These are phyloP conservation scores for Hestina assimilis DNA, from an alignment of 1,140 invertebrate species.

Conservation along the genomic window DNA sequence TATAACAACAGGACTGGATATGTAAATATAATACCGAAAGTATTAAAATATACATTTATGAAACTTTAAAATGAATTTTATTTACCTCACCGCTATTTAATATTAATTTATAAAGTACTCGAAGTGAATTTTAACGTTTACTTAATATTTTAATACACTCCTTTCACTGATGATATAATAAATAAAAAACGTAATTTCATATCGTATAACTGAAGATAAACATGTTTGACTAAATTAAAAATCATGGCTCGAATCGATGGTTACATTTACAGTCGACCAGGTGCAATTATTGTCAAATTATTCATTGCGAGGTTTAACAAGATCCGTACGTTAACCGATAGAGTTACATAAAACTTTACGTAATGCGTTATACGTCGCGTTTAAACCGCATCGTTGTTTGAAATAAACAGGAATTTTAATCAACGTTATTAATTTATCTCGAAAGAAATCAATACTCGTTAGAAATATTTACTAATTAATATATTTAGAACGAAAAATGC, in stretches of 20 bases:
- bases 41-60: conserved; percentile 56
- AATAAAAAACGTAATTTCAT: no score
- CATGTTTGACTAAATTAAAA: not conserved
- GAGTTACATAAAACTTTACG: conserved; percentile 40
- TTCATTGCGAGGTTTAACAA: conserved; percentile 36
- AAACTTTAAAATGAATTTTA: conserved; percentile 12
- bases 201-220: no score
- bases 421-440: not conserved
- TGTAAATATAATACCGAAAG: conserved; percentile 72
- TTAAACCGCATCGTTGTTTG: conserved; percentile 14
- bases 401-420: conserved; percentile 4
- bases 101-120: no score
- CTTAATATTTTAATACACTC: no score
- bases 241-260: not conserved
- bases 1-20: conserved; percentile 50
- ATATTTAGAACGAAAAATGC: not conserved
- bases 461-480: not conserved
- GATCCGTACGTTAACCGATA: conserved; percentile 24
- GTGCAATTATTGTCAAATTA: conserved; percentile 27
- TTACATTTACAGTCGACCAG: not conserved
- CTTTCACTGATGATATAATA: no score
- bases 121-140: no score
- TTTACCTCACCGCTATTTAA: not conserved
- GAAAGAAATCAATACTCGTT: not conserved
- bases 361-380: conserved; percentile 34